phyloP scores from a whole-genome alignment of 2,113 vertebrate species.

The human region DNA sequence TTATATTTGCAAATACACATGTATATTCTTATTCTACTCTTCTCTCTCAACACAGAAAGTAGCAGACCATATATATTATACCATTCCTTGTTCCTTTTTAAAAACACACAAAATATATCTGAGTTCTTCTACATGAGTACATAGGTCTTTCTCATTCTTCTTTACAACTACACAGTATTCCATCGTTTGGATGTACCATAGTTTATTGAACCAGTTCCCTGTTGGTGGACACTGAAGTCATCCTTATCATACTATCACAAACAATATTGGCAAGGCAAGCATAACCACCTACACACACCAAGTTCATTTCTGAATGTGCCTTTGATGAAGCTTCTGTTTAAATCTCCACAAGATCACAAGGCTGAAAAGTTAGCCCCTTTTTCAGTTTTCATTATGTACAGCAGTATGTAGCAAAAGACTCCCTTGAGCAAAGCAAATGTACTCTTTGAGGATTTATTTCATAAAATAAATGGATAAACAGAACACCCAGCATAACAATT shows the following conservation, averaged over 20 bases:
- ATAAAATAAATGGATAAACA: conserved; percentile 34
- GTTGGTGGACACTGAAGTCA: neutral
- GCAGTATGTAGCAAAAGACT: too few relatives aligned
- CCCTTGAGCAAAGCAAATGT: too few relatives aligned
- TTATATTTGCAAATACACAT: neutral
- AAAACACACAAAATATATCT: neutral
- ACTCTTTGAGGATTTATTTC: neutral
- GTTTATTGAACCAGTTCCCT: neutral
- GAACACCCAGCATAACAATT: conserved; percentile 15
- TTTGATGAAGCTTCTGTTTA: too few relatives aligned
- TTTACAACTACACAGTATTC: neutral
- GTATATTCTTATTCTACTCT: neutral
- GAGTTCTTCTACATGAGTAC: neutral
- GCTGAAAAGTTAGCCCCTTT: neutral
- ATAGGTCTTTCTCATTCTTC: neutral
- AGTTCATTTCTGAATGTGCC: neutral
- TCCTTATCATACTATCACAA: neutral
- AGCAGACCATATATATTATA: neutral
- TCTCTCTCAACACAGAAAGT: neutral
- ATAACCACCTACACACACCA: neutral
- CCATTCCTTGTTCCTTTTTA: neutral
- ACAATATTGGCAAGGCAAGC: conserved; percentile 3
- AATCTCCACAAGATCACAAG: neutral
- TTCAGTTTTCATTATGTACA: too few relatives aligned
- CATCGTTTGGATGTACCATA: neutral